Evolutionary conservation across 2,888 invertebrate genomes (phyloP), one percentile per base, ranked within the genome.

Genomic region (Erebia palarica): DNA sequence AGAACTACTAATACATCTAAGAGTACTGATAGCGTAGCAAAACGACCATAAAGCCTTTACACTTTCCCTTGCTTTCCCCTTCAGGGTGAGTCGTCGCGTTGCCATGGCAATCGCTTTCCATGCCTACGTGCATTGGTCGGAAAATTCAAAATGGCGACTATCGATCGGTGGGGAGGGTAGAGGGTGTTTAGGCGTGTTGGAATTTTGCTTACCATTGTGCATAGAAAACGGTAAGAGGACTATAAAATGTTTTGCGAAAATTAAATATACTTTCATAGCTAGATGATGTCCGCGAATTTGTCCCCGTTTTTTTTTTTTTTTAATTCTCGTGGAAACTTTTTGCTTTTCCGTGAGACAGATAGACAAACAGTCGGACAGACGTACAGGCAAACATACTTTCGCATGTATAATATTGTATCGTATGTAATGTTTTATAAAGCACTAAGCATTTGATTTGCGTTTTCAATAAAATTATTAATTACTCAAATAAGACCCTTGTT

Each of bases 41-140:
- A 65, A 73, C 47, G 60, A 70, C 68, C 42, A 79, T 82, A 83
- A 79, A 89, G 84, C 88, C 89, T 80, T 76, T 73, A 80, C 84
- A 90, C 88, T 91, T 91, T 91, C 92, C 91, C 92, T 90, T 90
- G 90, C 88, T 91, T 91, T 91, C 92, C 91, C 92, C 90, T 91
- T 88, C 83, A 78, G 78, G 75, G 73, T 74, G 75, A 79, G 78
- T 75, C 80, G 83, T 83, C 82, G 79, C 81, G 92, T 93, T 84
- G 77, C 89, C 80, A 86, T 85, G 79, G 81, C 84, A 83, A 92
- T 89, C 75, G 85, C 83, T 91, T 92, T 92, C 86, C 93, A 90
- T 89, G 84, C 82, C 87, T 83, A 86, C 91, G 84, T 80, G 90
- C 86, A 93, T 93, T 93, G 93, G 93, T 89, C 85, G 93, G 93